Evolutionary conservation across 30 jellyfish, hydroid and myxozoan species (phyloP).

Genomic region (Cassiopea andromeda): DNA sequence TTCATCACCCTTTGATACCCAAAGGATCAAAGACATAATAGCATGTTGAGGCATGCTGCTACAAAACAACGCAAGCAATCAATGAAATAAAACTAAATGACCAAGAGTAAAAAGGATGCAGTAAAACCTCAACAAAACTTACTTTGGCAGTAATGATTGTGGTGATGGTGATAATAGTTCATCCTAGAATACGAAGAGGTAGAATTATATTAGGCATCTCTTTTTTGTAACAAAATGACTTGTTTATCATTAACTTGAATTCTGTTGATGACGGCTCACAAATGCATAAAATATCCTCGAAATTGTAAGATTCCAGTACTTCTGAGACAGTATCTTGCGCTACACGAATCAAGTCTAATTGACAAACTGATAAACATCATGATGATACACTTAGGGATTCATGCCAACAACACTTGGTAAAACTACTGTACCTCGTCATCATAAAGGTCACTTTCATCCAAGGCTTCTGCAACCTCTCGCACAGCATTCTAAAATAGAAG

Average conservation of each 20-base stretch:
- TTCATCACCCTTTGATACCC: not conserved
- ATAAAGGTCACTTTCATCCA: conserved; percentile 39
- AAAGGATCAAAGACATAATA: not conserved
- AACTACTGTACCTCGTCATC: conserved; percentile 19
- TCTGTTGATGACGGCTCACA: not conserved
- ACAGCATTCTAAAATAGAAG: conserved; percentile 6
- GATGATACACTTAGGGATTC: not conserved
- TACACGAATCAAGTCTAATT: not conserved
- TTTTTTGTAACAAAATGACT: not conserved
- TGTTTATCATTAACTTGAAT: not conserved
- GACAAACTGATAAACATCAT: not conserved
- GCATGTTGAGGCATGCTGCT: not conserved
- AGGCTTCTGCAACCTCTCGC: conserved; percentile 20
- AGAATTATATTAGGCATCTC: not conserved
- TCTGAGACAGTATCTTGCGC: not conserved
- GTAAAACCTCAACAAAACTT: not conserved
- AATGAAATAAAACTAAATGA: not conserved
- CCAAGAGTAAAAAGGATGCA: not conserved
- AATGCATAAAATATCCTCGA: not conserved
- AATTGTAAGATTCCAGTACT: not conserved
- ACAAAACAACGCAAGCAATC: not conserved
- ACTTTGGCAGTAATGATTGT: conserved; percentile 57
- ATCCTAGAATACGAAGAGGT: not conserved
- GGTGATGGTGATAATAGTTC: conserved; percentile 62
- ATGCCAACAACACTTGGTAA: not conserved